Conservation (phyloP, 2,797 vertebrate genomes). For the Hydrophis major region DNA sequence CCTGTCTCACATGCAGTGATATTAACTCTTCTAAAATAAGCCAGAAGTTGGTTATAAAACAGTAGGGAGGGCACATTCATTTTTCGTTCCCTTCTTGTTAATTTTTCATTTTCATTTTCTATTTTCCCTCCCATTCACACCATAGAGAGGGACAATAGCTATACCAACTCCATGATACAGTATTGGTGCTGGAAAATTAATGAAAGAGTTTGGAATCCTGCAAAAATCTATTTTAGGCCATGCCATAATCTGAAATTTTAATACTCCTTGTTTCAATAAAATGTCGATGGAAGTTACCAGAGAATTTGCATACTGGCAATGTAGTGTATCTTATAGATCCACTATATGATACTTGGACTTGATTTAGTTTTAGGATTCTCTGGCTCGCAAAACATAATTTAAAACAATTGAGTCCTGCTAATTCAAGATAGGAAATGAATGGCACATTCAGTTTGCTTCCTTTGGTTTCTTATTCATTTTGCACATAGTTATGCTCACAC, state of each 20-base stretch:
- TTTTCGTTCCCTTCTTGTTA: neutral
- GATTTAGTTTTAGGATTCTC: neutral
- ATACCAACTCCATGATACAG: neutral
- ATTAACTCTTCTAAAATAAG: neutral
- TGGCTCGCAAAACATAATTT: neutral
- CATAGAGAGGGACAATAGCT: neutral
- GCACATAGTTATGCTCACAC: no score
- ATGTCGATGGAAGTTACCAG: neutral
- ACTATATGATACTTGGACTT: neutral
- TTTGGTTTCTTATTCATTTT: neutral
- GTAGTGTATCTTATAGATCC: neutral
- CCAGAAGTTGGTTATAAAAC: neutral
- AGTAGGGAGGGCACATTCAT: neutral
- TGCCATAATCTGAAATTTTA: neutral
- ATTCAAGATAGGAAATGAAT: neutral
- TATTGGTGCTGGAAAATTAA: neutral
- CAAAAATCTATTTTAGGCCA: neutral
- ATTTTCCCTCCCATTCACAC: neutral
- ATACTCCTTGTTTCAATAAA: neutral
- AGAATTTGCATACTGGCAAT: neutral
- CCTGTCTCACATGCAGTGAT: neutral
- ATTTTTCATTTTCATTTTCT: neutral
- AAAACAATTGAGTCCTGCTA: neutral
- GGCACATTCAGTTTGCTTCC: neutral
- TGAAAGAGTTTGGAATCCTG: neutral